Conservation (phyloP, 2,888 invertebrate species). For the Archips xylosteana region DNA sequence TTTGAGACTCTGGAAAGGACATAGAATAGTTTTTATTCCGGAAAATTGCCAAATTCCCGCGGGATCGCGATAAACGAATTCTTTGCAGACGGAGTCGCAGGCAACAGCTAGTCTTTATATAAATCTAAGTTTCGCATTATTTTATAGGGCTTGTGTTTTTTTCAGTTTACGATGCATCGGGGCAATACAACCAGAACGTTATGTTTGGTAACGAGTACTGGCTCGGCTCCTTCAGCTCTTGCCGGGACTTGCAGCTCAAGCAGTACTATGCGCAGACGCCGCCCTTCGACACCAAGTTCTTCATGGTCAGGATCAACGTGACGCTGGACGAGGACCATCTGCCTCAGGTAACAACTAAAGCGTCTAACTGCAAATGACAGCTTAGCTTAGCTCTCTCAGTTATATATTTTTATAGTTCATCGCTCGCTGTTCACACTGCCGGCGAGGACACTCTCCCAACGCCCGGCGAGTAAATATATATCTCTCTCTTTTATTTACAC, state of each 20-base stretch:
- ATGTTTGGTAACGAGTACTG: conserved; percentile 93
- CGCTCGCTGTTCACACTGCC: too few species aligned
- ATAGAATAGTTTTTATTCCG: too few species aligned
- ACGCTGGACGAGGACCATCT: conserved; percentile 82
- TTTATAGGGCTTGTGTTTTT: conserved; percentile 39
- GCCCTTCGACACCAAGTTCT: conserved; percentile 87
- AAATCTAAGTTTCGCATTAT: neutral
- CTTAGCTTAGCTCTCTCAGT: too few species aligned
- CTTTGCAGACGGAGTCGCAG: too few species aligned
- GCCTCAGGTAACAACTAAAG: conserved; percentile 77
- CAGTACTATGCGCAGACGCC: conserved; percentile 82
- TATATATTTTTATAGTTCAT: too few species aligned
- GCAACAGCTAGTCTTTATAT: neutral
- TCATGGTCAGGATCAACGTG: conserved; percentile 86
- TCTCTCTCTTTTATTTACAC: too few species aligned
- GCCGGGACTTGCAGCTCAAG: conserved; percentile 87
- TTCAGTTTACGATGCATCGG: conserved; percentile 92
- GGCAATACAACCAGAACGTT: conserved; percentile 91
- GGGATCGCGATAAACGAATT: too few species aligned
- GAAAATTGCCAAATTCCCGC: too few species aligned
- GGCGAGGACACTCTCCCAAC: too few species aligned
- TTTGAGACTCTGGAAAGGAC: too few species aligned
- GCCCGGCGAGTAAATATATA: too few species aligned
- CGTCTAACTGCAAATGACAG: neutral
- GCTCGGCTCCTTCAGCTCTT: conserved; percentile 90